A percentile compares a stretch with the other conserved stretches of the same genome.
phyloP scores from a whole-genome alignment of 2,888 invertebrate genomes.

The Thymelicus sylvestris region DNA sequence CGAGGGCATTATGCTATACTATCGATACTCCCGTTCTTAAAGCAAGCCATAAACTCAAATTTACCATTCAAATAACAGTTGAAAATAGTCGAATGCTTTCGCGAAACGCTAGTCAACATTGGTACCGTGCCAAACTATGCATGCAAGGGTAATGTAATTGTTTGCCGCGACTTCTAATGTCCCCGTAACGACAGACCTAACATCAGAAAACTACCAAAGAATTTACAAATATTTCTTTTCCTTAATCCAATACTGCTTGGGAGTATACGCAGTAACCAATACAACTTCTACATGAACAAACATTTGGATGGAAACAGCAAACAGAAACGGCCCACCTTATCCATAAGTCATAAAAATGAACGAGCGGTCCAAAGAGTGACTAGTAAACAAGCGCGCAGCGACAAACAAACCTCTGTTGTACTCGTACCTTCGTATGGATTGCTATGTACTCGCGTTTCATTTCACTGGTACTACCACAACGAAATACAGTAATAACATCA shows the following conservation, averaged over 20 bases:
- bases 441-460: conserved; percentile 19
- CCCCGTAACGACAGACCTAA: conserved; percentile 60
- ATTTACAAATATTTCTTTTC: conserved; percentile 41
- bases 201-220: conserved; percentile 48
- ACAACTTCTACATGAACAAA: conserved; percentile 53
- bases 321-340: conserved; percentile 69
- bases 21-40: conserved; percentile 48
- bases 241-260: conserved; percentile 18
- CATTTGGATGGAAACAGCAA: conserved; percentile 65
- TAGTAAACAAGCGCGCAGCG: conserved; percentile 63
- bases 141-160: conserved; percentile 71
- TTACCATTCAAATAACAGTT: conserved; percentile 68
- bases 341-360: conserved; percentile 82
- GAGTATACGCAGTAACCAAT: conserved; percentile 31
- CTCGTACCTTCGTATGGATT: conserved; percentile 28
- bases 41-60: conserved; percentile 64
- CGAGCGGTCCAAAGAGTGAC: conserved; percentile 67
- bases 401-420: conserved; percentile 58
- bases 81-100: conserved; percentile 67
- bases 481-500: conserved; percentile 24
- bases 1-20: conserved; percentile 7
- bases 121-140: conserved; percentile 76
- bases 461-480: conserved; percentile 6
- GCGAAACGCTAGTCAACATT: conserved; percentile 67
- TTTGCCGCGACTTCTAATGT: conserved; percentile 66